Conservation (phyloP, 2,888 invertebrate genomes). For the Drosophila meridiana region DNA sequence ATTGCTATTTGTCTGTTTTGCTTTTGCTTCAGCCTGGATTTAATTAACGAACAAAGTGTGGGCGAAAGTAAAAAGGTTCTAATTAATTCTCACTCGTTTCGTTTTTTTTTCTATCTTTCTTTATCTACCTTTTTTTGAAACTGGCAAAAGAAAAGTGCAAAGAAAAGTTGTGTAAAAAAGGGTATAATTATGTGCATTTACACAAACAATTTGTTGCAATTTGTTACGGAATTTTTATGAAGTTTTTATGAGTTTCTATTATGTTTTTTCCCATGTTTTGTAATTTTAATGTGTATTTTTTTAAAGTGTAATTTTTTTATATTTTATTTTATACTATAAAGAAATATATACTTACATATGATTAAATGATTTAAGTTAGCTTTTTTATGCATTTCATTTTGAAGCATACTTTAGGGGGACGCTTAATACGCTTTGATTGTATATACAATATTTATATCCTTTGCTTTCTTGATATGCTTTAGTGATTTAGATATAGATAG, state of each 20-base stretch:
- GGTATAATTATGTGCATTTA: slow-evolving; percentile 38
- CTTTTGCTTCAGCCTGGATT: slow-evolving; percentile 7
- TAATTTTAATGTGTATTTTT: not conserved
- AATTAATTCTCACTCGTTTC: slow-evolving; percentile 11
- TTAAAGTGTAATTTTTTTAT: not conserved
- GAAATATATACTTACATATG: not conserved
- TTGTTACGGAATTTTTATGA: slow-evolving; percentile 16
- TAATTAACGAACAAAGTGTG: slow-evolving; percentile 12
- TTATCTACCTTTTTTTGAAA: too few relatives aligned
- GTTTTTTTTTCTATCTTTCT: not conserved
- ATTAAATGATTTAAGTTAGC: not conserved
- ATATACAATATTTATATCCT: not conserved
- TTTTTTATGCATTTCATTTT: not conserved
- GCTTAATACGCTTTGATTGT: not conserved
- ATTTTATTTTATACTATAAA: not conserved
- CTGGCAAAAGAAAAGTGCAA: not conserved
- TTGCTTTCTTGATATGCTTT: not conserved
- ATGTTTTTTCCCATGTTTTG: slow-evolving; percentile 2
- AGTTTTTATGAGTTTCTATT: not conserved
- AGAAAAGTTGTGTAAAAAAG: not conserved
- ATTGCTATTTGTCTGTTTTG: not conserved
- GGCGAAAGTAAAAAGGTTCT: not conserved
- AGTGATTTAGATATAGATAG: not conserved
- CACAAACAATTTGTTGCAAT: slow-evolving; percentile 38
- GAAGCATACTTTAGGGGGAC: not conserved